Evolutionary conservation across 2,113 vertebrate species (phyloP).

Genomic region (Oryzias melastigma): DNA sequence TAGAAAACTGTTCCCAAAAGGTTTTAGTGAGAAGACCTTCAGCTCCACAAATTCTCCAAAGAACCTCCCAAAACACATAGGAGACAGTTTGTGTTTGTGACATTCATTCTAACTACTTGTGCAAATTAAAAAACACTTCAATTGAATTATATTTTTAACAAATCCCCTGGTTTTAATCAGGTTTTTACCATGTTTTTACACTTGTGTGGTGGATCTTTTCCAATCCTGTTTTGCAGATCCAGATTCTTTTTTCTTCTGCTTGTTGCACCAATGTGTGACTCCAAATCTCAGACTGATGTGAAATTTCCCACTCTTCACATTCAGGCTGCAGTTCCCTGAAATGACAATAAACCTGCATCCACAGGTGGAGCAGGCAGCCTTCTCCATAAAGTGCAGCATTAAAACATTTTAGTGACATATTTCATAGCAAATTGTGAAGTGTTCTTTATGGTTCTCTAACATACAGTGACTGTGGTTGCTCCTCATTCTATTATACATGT

Average conservation of each 20-base stretch:
- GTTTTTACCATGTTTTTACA: not conserved
- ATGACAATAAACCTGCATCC: constrained; percentile 20
- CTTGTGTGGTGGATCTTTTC: too few relatives aligned
- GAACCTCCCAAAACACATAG: not conserved
- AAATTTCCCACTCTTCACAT: constrained; percentile 64
- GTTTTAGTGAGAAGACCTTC: too few relatives aligned
- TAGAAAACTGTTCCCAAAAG: too few relatives aligned
- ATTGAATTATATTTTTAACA: not conserved
- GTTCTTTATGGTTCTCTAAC: not conserved
- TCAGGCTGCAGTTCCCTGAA: constrained; percentile 32
- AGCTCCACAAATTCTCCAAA: not conserved
- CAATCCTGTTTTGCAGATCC: not conserved
- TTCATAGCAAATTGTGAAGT: too few relatives aligned
- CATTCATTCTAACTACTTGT: not conserved
- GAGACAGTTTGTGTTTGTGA: not conserved
- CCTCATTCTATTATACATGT: constrained; percentile 13
- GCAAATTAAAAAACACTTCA: not conserved
- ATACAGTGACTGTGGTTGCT: not conserved
- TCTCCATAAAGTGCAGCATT: not conserved
- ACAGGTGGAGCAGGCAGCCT: constrained; percentile 1
- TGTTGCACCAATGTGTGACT: constrained; percentile 44
- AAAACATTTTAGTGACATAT: not conserved
- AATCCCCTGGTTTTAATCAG: not conserved
- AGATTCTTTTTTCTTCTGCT: constrained; percentile 18
- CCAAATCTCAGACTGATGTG: constrained; percentile 60